Base-by-base conservation (phyloP, 1,140 invertebrate species). In the Camponotus vicinus region DNA sequence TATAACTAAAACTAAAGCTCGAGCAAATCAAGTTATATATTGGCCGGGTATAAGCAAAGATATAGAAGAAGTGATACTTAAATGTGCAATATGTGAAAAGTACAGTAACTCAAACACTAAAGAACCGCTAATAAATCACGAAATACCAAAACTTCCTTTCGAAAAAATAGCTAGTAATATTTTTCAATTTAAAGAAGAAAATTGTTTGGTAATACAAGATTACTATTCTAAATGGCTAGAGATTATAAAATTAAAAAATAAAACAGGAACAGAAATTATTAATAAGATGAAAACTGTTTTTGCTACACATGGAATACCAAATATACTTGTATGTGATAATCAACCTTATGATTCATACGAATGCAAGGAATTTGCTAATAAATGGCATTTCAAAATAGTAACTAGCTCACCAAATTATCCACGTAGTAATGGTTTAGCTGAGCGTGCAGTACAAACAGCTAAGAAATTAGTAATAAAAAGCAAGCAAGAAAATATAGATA, bases 251-350 rank as follows among this genome's bases (percentile, higher is more conserved):
- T 5, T 57, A 57, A 57, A 57, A 57, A n/a, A 57, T 57, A 63
- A 63, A 15, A 63, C 59, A 32, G 9, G 59, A 11, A 15, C 27
- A 8, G 27, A 63, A 34, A 13, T 63, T 63, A 63, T 63, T 63
- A 8, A 34, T 13, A 63, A 63, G 27, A 6, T 63, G 15, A 63
- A 63, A 34, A 15, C 32, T 63, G 13, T 34, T 6, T 63, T 63
- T 34, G 61, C 61, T 63, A 63, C 32, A 37, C 61, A 64, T 64
- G 32, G 61, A 64, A 64, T 64, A 37, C 61, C 61, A 7, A 37
- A 37, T 18, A 18, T 64, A 64, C 61, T 64, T 0, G 34, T 64
- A 64, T 64, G 61, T 64, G 61, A 64, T 34, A 64, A 64, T 37
- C 61, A 64, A 37, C 61, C 61, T 13, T 64, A 64, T 64, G 37